Evolutionary conservation across 2,797 vertebrate genomes (phyloP).

Genomic region (Arctocebus calabarensis): DNA sequence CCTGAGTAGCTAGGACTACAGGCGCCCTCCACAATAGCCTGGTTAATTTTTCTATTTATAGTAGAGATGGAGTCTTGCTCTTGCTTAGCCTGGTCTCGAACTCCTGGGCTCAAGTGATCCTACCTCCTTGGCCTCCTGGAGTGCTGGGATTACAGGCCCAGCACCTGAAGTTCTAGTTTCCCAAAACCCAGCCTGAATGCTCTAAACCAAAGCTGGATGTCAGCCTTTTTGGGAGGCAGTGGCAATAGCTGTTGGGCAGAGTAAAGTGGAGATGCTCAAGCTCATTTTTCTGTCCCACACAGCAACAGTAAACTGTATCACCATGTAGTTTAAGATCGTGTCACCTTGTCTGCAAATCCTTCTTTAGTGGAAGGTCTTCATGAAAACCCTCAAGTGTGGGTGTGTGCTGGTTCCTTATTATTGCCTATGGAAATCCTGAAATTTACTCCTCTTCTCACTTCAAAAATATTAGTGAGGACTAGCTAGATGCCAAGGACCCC

Average conservation of each 20-base stretch:
- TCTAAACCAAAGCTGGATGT: background rate
- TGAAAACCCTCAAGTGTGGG: background rate
- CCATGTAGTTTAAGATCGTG: background rate
- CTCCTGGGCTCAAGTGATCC: too few species aligned
- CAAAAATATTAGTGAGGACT: background rate
- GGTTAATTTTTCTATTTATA: too few species aligned
- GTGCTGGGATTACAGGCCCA: too few species aligned
- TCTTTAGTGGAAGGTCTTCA: background rate
- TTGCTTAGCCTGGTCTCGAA: too few species aligned
- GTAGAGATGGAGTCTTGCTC: too few species aligned
- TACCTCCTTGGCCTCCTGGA: too few species aligned
- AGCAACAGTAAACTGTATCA: background rate
- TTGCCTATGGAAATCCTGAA: background rate
- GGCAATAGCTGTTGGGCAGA: accelerated
- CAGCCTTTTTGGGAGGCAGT: background rate
- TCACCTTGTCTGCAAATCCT: background rate
- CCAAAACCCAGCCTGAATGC: background rate
- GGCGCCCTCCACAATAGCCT: too few species aligned
- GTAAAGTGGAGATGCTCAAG: background rate
- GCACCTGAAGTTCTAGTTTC: background rate
- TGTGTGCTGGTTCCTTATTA: background rate
- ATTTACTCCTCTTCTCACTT: background rate
- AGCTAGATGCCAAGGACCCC: background rate
- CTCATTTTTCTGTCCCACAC: accelerated
- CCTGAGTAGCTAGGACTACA: too few species aligned